Percentiles rank a stretch among this genome's conserved stretches.
phyloP scores from a whole-genome alignment of 2,797 vertebrate genomes.

The Carcharodon carcharias region DNA sequence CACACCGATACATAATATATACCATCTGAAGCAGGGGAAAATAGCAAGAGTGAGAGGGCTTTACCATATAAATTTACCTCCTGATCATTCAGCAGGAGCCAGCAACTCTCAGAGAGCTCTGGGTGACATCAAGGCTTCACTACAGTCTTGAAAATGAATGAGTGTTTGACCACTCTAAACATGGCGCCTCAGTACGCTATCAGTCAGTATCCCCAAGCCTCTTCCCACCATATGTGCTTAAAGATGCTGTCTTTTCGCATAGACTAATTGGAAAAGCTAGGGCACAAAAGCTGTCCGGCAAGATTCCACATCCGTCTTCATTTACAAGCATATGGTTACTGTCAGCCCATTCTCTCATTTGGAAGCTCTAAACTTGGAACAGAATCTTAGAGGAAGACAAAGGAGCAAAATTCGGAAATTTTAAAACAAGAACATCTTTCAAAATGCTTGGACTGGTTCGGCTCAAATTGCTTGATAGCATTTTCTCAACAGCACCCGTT shows the following conservation, averaged over 20 bases:
- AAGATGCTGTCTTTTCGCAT: background rate
- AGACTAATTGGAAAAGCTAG: background rate
- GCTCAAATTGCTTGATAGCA: background rate
- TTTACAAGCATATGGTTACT: background rate
- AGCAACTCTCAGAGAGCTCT: background rate
- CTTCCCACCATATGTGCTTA: background rate
- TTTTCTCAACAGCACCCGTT: background rate
- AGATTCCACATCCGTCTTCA: background rate
- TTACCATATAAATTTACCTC: background rate
- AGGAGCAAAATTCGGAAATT: background rate
- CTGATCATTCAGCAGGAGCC: background rate
- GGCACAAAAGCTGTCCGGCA: background rate
- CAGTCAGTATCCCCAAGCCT: background rate
- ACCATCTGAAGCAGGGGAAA: background rate
- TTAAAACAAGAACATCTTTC: background rate
- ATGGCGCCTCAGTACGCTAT: background rate
- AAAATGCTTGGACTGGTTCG: background rate
- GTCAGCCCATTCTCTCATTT: background rate
- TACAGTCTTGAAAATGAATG: background rate
- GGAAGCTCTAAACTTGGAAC: background rate
- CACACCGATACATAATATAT: background rate
- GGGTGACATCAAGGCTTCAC: background rate
- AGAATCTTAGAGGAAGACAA: background rate
- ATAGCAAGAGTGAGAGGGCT: background rate
- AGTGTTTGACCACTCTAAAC: background rate